Evolutionary conservation across 92 coral and sea anemone species (phyloP), one percentile per base, ranked within the genome.

Genomic region (Umimayanthus kanabou): DNA sequence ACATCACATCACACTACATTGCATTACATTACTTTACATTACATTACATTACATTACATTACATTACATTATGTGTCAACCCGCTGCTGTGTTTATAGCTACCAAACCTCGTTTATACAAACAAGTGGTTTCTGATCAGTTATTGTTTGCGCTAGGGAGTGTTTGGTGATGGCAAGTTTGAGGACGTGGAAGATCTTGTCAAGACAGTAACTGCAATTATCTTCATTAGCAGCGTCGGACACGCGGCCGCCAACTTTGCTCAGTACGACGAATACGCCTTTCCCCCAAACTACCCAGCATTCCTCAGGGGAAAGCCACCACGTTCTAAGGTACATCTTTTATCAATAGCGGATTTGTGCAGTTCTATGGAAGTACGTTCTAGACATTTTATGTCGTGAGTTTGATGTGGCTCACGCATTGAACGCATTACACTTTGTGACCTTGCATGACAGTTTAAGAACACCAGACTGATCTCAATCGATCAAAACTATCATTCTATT

Each of bases 191-290:
- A 80, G 98, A 94, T 73, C 89, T 96, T 58, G 95, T 92, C 87
- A 93, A 92, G 53, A 87, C 90, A 13, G 90, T 96, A 73, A 93
- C 98, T 9, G 78, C 95, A 47, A 94, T 96, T 50, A 93, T 96
- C 90, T 96, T 96, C 87, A 94, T 96, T 81, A 95, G 96, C 78
- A 94, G 98, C 39, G 98, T 96, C 74, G 98, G 98, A 1, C 98
- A 96, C 40, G 97, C 94, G 0, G 98, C 98, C 1, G 98, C 98
- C 7, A 96, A 96, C 92, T 96, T 96, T 73, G 97, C 98, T 49
- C 98, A 96, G 89, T 96, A 96, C 69, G 98, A 96, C 61, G 98
- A 96, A 85, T 96, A 96, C 45, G 98, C 96, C 73, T 96, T 96
- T 75, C 98, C 98, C 16, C 98, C 98, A 11, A 96, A 94, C 85